Base-by-base conservation (phyloP, 2,888 invertebrate genomes). In the Opisthograptis luteolata region DNA sequence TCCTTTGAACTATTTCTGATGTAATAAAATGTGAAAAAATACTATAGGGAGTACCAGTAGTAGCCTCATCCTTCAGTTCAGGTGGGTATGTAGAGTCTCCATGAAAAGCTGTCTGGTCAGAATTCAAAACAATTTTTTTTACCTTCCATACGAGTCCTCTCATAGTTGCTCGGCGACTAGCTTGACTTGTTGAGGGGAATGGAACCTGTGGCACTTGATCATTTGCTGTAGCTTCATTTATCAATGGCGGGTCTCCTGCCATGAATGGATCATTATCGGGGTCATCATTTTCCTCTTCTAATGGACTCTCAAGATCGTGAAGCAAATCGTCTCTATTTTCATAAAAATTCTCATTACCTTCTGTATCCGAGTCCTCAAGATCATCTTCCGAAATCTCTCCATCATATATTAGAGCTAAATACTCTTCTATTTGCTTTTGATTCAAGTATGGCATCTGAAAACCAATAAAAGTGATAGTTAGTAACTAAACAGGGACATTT, bases 91-190 rank as follows among this genome's bases (percentile, higher is more conserved):
- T 65, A 58, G 66, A 65, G 64, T 49, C 37, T 25, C 67, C 64
- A 67, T 32, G 67, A 71, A 69, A 71, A 68, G 67, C 58, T 22
- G 64, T 69, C 63, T 70, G 67, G 64, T 67, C 62, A 66, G 61
- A 68, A 53, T 71, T 68, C 54, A 70, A 66, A 53, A 66, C 64
- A 44, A 66, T 15, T 44, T 68, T 68, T 64, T 68, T 65, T 57
- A 63, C 61, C 61, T 72, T 66, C 62, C 64, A 71, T 32, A 67
- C 66, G 24, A 70, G 64, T 40, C 66, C 62, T 62, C 35, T 65
- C 62, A 64, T 65, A 50, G 64, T 66, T 55, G 66, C 64, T 66
- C 68, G 59, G 58, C 63, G 64, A 63, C 61, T 70, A 36, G 63
- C 62, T 68, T 68, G 67, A 56, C 63, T 70, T 68, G 64, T 66